Conservation (phyloP, 2,888 invertebrate genomes). For the Caradrina kadenii region DNA sequence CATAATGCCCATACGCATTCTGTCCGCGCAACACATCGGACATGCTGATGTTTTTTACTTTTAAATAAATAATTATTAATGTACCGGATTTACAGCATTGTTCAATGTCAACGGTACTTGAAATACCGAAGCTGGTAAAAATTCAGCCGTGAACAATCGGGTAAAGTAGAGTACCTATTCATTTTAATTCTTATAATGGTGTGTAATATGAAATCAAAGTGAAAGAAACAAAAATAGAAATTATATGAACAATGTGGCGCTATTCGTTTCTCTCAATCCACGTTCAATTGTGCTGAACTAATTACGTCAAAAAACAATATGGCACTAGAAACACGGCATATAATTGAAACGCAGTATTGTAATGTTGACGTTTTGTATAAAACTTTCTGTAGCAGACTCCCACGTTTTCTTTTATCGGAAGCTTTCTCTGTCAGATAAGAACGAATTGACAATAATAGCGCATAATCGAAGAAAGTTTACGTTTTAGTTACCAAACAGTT, state of each 20-base stretch:
- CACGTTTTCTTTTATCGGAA: constrained; percentile 87
- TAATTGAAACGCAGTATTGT: constrained; percentile 77
- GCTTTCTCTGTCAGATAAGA: constrained; percentile 86
- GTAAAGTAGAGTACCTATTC: constrained; percentile 24
- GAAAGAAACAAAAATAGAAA: constrained; percentile 35
- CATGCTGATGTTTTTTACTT: constrained; percentile 68
- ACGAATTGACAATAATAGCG: constrained; percentile 80
- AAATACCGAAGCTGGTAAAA: constrained; percentile 35
- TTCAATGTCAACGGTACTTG: constrained; percentile 59
- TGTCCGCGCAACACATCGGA: constrained; percentile 59
- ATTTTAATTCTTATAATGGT: constrained; percentile 38
- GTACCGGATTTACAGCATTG: constrained; percentile 64
- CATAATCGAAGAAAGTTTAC: constrained; percentile 78
- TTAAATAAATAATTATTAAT: constrained; percentile 62
- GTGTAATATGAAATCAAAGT: constrained; percentile 48
- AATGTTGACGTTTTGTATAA: constrained; percentile 70
- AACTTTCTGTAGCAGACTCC: constrained; percentile 84
- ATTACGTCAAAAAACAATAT: constrained; percentile 78
- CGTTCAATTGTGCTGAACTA: constrained; percentile 68
- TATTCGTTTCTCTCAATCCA: constrained; percentile 58
- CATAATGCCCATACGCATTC: constrained; percentile 65
- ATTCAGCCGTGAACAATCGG: constrained; percentile 33
- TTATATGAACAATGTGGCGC: constrained; percentile 45
- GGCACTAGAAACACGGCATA: constrained; percentile 77
- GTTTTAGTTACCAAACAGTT: constrained; percentile 50